A percentile compares a stretch with the other conserved stretches of the same genome.
Evolutionary conservation across 2,797 vertebrate species (phyloP).

Genomic region (Pempheris klunzingeri): DNA sequence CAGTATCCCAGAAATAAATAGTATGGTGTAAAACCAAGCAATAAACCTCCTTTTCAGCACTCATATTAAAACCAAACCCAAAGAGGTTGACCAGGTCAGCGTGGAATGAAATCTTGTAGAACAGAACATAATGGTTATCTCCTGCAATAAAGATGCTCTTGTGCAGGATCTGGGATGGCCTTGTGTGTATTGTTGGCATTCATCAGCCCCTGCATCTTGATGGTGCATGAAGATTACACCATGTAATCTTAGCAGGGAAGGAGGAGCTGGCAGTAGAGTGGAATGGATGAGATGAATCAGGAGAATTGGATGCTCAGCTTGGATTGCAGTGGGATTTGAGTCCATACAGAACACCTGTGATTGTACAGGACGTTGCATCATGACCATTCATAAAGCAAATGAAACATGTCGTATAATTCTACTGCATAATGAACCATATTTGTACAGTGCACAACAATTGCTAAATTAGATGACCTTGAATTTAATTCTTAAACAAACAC

Average conservation of each 20-base stretch:
- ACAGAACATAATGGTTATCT: conserved; percentile 75
- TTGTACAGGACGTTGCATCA: conserved; percentile 21
- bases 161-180: conserved; percentile 63
- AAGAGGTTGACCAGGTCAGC: conserved; percentile 74
- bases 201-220: conserved; percentile 78
- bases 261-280: conserved; percentile 42
- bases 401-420: not conserved
- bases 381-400: conserved; percentile 25
- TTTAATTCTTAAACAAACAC: conserved; percentile 13
- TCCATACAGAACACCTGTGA: conserved; percentile 24
- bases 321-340: conserved; percentile 31
- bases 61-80: conserved; percentile 51
- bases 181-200: conserved; percentile 77
- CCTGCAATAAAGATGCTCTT: conserved; percentile 70
- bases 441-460: not conserved
- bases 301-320: conserved; percentile 66
- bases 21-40: conserved; percentile 58
- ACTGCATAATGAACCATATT: conserved; percentile 2
- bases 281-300: conserved; percentile 78
- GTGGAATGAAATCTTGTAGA: conserved; percentile 67
- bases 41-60: conserved; percentile 64
- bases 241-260: conserved; percentile 72
- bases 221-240: conserved; percentile 77
- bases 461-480: conserved; percentile 16
- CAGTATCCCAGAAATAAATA: conserved; percentile 50